Conservation (phyloP, 1,140 invertebrate species). For the Anastatus disparis region DNA sequence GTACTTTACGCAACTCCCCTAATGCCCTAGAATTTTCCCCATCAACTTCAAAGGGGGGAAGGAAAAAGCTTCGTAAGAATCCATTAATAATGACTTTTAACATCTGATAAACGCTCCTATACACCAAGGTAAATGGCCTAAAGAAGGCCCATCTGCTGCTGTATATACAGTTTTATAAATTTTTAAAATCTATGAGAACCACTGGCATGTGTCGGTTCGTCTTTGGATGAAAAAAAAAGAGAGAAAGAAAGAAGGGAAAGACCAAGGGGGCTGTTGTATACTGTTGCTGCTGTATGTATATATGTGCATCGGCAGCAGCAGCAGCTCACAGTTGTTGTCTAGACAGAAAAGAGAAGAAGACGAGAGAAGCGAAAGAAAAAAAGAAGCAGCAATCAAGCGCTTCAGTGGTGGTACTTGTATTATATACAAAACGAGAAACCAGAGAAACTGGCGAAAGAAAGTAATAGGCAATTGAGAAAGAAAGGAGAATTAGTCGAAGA, state of each 20-base stretch:
- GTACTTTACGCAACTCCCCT: neutral
- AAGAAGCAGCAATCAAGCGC: slow-evolving; percentile 8
- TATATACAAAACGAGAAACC: neutral
- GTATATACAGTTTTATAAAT: neutral
- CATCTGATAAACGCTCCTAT: slow-evolving; percentile 24
- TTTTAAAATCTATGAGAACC: slow-evolving; percentile 27
- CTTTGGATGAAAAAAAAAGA: neutral
- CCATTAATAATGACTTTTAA: slow-evolving; percentile 29
- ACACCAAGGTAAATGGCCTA: slow-evolving; percentile 15
- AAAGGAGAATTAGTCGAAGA: neutral
- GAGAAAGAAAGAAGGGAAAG: neutral
- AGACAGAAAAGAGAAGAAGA: neutral
- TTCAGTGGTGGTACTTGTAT: neutral
- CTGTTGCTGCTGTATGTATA: too few relatives aligned
- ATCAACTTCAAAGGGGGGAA: too few relatives aligned
- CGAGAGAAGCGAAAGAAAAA: neutral
- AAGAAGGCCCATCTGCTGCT: slow-evolving; percentile 15
- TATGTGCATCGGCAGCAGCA: too few relatives aligned
- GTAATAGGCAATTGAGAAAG: neutral
- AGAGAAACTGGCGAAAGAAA: neutral
- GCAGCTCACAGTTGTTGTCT: slow-evolving; percentile 12
- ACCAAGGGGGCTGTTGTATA: slow-evolving; percentile 14
- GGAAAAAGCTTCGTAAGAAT: slow-evolving; percentile 8
- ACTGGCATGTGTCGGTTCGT: slow-evolving; percentile 24
- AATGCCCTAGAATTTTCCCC: neutral